Conservation (phyloP, 2,113 vertebrate species). For the Neomonachus schauinslandi region DNA sequence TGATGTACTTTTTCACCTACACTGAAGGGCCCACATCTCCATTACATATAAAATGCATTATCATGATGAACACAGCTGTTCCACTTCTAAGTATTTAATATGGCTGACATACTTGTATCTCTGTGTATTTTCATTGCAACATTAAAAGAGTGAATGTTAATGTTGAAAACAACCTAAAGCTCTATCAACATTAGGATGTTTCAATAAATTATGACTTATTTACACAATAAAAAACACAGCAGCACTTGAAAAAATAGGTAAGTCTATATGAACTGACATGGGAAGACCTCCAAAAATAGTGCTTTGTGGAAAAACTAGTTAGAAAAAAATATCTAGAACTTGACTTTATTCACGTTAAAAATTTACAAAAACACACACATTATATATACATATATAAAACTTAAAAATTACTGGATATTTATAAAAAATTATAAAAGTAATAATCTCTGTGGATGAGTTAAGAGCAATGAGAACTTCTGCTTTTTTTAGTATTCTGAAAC, state of each 20-base stretch:
- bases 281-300: background rate
- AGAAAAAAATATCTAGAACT: background rate
- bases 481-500: background rate
- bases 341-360: background rate
- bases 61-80: background rate
- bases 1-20: background rate
- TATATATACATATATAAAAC: background rate
- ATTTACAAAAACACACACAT: background rate
- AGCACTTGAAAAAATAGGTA: background rate
- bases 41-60: background rate
- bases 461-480: background rate
- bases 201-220: background rate
- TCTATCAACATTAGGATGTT: background rate
- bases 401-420: background rate
- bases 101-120: background rate
- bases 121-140: background rate
- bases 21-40: background rate
- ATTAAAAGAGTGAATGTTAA: background rate
- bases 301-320: background rate
- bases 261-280: background rate
- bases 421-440: constrained; percentile 22
- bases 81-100: background rate
- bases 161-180: background rate
- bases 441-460: background rate
- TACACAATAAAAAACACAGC: background rate